Evolutionary conservation across 2,888 invertebrate genomes (phyloP), one percentile per base, ranked within the genome.

Genomic region (Chelonus formosanus): DNA sequence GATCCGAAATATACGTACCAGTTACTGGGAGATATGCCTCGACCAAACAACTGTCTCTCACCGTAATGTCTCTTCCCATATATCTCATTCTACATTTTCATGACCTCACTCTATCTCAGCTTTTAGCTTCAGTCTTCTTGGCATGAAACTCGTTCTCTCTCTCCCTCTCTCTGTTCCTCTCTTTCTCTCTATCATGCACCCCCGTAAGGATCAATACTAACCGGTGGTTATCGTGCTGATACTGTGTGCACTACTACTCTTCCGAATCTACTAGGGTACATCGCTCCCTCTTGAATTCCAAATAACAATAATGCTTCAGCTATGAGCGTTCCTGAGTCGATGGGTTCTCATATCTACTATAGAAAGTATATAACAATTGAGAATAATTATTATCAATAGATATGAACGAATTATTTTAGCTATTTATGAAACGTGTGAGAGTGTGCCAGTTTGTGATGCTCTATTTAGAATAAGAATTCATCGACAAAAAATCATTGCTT

Each of bases 171-270:
- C 55, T 62, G 50, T n/a, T 60, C 45, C 63, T 63, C 40, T 59
- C 57, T 56, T 48, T 57, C 69, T 55, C 61, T 63, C 7, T 61
- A 4, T 31, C 5, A 3, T n/a, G 10, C 20, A 48, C 76, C 78
- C 75, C 74, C 78, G 73, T 74, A 70, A 79, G 79, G 81, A 82
- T 83, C 82, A 80, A 83, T 83, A 83, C 80, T 73, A 77, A 77
- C 76, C 78, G 72, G 75, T 75, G 79, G 80, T 83, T 83, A 82
- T 83, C 82, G 80, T 80, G 75, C 79, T 79, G 80, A 80, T 80
- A 80, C 78, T 76, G 73, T 73, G 70, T 70, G 65, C 61, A 70
- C 67, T 68, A 71, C 6, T 69, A 69, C 71, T 67, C 68, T 58
- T 57, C 59, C 67, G 43, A 62, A 48, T 65, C 58, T 52, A 58